Evolutionary conservation across 2,888 invertebrate genomes (phyloP), one percentile per base, ranked within the genome.

Genomic region (Zhuqinia jingwanae): DNA sequence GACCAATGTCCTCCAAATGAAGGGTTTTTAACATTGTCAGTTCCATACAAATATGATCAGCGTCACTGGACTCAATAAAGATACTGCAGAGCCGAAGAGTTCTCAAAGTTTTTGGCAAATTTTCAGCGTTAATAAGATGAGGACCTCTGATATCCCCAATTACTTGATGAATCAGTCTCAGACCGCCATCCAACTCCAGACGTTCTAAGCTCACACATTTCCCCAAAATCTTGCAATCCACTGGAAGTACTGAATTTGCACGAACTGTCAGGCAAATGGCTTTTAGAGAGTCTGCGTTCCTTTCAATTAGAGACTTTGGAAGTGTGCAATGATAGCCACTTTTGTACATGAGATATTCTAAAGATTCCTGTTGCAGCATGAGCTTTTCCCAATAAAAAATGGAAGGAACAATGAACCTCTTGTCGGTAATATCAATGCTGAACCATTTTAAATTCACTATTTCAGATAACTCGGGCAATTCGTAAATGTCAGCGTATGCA

Each of bases 381-480:
- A 84, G 27, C 60, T 84, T 84, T 27, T 84, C 84, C 84, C 84
- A 84, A 50, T 84, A 84, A n/a, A 84, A 84, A 22, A 84, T 70
- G 0, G 63, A 63, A 0, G 84, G 84, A 1, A 84, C 84, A 11
- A 84, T 84, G 30, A 84, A 84, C 10, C 84, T 17, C 42, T 70
- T 84, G n/a, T 84, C 84, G 15, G 70, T 78, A 20, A 84, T 84
- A 78, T 84, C 84, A 42, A 84, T 78, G 20, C 56, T 84, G 58
- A 84, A 78, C 70, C 27, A 13, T 22, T 84, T 84, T 22, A 84
- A 42, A 22, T 84, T 77, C 0, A 75, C 56, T 0, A 84, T 75
- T 58, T 84, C 78, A 3, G 78, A 78, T 22, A 84, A 36, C 20
- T 84, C 84, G 2, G 84, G 84, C 3, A 84, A 50, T 13, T 77